A percentile compares a stretch with the other conserved stretches of the same genome.
Conservation (phyloP, 2,888 invertebrate genomes). For the Tholera decimalis region DNA sequence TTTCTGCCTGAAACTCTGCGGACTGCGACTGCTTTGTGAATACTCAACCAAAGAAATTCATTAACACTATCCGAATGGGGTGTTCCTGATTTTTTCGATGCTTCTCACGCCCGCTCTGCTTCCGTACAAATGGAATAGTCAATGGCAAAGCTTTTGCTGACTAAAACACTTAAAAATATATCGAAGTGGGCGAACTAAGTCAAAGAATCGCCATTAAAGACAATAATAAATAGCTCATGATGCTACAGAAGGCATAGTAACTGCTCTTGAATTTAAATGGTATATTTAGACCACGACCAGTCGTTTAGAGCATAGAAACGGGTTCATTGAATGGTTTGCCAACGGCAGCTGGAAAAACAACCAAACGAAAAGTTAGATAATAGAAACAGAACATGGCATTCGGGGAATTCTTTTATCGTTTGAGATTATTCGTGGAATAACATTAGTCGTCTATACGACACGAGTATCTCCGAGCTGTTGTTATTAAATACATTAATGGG, state of each 20-base stretch:
- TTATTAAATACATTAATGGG: constrained; percentile 44
- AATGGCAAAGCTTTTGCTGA: constrained; percentile 57
- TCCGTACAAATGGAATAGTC: constrained; percentile 66
- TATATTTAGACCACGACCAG: constrained; percentile 85
- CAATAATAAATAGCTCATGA: constrained; percentile 84
- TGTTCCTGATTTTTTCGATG: constrained; percentile 73
- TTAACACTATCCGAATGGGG: constrained; percentile 80
- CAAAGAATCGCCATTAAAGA: constrained; percentile 79
- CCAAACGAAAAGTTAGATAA: constrained; percentile 80
- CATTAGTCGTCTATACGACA: constrained; percentile 40
- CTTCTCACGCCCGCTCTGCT: constrained; percentile 70
- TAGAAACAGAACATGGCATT: constrained; percentile 82
- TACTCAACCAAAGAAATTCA: constrained; percentile 86
- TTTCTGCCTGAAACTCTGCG: constrained; percentile 79
- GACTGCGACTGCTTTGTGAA: constrained; percentile 83
- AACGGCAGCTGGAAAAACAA: constrained; percentile 85
- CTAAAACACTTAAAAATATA: constrained; percentile 61
- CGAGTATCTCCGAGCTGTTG: constrained; percentile 32
- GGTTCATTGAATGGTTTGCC: constrained; percentile 85
- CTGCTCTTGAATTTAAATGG: constrained; percentile 89
- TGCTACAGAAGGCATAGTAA: constrained; percentile 79
- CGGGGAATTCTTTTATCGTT: constrained; percentile 69
- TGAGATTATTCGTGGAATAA: constrained; percentile 64
- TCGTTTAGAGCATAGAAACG: constrained; percentile 88
- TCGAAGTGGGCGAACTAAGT: constrained; percentile 70